Evolutionary conservation across 2,113 vertebrate genomes (phyloP).

Genomic region (Ceyx margarethae): DNA sequence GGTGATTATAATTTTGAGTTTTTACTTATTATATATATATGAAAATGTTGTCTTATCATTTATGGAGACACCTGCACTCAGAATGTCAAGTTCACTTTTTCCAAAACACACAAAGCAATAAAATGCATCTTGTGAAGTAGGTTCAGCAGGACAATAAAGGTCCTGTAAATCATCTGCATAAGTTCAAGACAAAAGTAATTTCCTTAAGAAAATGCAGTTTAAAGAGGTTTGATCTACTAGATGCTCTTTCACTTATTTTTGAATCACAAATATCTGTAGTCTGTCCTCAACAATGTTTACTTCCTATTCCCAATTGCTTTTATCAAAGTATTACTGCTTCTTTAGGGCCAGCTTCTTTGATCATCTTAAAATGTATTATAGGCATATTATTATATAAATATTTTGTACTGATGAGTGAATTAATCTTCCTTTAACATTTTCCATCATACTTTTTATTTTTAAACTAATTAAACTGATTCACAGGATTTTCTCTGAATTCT

Average conservation of each 20-base stretch:
- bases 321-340: not conserved
- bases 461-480: not conserved
- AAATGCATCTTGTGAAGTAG: not conserved
- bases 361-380: not conserved
- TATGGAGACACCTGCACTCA: not conserved
- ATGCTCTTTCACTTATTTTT: not conserved
- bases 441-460: not conserved
- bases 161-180: not conserved
- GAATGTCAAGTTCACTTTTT: not conserved
- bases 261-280: not conserved
- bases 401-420: not conserved
- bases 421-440: not conserved
- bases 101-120: not conserved
- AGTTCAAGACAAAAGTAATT: not conserved
- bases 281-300: not conserved
- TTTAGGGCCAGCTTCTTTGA: not conserved
- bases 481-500: not conserved
- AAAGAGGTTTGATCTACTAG: not conserved
- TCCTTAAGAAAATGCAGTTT: not conserved
- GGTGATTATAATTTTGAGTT: not conserved
- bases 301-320: not conserved
- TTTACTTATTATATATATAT: not conserved
- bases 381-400: not conserved
- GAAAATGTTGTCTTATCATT: not conserved
- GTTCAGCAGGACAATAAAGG: not conserved